phyloP scores from a whole-genome alignment of 2,797 vertebrate genomes.

The Sebastolobus altivelis region DNA sequence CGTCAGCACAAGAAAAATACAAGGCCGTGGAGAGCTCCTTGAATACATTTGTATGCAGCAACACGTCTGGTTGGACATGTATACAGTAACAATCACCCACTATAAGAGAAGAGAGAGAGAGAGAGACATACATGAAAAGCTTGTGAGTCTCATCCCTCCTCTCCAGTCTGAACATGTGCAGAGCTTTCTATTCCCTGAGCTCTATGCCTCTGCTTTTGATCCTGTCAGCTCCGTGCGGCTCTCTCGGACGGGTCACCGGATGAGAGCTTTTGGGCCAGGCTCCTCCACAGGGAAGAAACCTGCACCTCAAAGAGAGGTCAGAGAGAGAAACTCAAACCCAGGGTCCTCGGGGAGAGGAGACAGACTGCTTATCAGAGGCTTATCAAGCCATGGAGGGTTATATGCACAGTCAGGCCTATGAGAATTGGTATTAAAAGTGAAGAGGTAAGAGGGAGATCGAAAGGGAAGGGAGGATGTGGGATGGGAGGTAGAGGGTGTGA shows the following conservation, averaged over 20 bases:
- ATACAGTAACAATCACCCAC: slow-evolving; percentile 28
- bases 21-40: slow-evolving; percentile 18
- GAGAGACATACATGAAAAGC: slow-evolving; percentile 35
- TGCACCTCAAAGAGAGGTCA: slow-evolving; percentile 75
- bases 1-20: slow-evolving; percentile 34
- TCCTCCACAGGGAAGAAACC: slow-evolving; percentile 67
- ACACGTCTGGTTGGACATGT: slow-evolving; percentile 19
- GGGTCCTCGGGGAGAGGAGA: slow-evolving; percentile 58
- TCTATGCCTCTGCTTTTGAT: slow-evolving; percentile 69
- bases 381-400: slow-evolving; percentile 61
- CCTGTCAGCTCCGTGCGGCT: slow-evolving; percentile 62
- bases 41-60: slow-evolving; percentile 42
- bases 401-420: slow-evolving; percentile 72
- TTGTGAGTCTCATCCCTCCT: slow-evolving; percentile 44
- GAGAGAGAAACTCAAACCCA: slow-evolving; percentile 56
- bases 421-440: slow-evolving; percentile 68
- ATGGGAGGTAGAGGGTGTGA: slow-evolving; percentile 24
- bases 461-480: slow-evolving; percentile 19
- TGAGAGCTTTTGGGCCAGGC: slow-evolving; percentile 63
- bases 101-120: neutral
- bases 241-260: slow-evolving; percentile 63
- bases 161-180: slow-evolving; percentile 59
- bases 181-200: slow-evolving; percentile 59
- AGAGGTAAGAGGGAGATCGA: slow-evolving; percentile 37
- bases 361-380: slow-evolving; percentile 70